These are phyloP conservation scores for Pitangus sulphuratus DNA, from an alignment of 2,797 vertebrate species.

Conservation along the genomic window DNA sequence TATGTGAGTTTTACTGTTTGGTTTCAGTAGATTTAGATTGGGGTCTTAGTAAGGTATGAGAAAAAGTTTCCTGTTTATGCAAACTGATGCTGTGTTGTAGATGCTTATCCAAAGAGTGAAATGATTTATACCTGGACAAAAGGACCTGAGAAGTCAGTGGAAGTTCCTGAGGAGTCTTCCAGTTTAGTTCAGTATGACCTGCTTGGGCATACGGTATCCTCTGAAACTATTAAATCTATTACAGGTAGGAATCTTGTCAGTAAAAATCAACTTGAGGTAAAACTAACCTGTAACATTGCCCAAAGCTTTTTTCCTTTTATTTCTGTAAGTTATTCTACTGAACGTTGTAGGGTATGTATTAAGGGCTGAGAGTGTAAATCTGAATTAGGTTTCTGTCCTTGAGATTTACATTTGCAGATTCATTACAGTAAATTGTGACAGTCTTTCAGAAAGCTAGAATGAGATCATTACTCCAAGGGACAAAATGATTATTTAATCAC, in stretches of 20 bases:
- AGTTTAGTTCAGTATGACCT: conserved; percentile 98
- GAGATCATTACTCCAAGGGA: conserved; percentile 60
- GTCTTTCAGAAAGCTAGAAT: conserved; percentile 46
- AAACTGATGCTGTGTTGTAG: conserved; percentile 75
- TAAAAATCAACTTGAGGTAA: not conserved
- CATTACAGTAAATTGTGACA: conserved; percentile 32
- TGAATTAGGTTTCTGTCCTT: conserved; percentile 50
- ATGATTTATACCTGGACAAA: conserved; percentile 99
- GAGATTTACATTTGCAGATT: conserved; percentile 59
- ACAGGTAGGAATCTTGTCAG: conserved; percentile 83
- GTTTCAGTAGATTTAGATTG: not conserved
- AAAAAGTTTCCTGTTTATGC: conserved; percentile 21
- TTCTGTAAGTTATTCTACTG: not conserved
- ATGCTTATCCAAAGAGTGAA: conserved; percentile 97
- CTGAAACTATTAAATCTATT: conserved; percentile 95
- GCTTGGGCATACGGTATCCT: conserved; percentile 94
- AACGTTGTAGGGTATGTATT: not conserved
- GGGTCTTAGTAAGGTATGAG: not conserved
- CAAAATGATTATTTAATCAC: conserved; percentile 59
- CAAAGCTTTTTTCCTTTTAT: not conserved
- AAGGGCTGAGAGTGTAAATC: conserved; percentile 18
- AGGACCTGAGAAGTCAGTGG: conserved; percentile 94
- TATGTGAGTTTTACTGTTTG: not conserved
- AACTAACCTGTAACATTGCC: not conserved
- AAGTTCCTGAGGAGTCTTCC: conserved; percentile 96